phyloP scores from a whole-genome alignment of 2,113 vertebrate species.

The Dicaeum eximium region DNA sequence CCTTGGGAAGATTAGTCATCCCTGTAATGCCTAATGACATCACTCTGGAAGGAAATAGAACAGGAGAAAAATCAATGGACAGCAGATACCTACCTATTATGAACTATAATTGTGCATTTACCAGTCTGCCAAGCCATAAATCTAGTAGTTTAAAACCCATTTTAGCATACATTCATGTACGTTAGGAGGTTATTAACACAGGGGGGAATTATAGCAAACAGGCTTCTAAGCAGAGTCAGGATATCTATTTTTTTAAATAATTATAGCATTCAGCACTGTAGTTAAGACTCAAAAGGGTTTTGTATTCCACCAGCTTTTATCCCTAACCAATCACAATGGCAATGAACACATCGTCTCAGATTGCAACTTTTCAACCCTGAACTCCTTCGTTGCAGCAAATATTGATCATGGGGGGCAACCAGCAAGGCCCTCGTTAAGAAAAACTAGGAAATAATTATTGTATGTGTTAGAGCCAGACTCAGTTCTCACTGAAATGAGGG shows the following conservation, averaged over 20 bases:
- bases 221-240: constrained; percentile 30
- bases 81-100: constrained; percentile 69
- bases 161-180: constrained; percentile 63
- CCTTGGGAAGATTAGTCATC: constrained; percentile 50
- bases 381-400: background rate
- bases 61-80: constrained; percentile 63
- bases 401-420: constrained; percentile 14
- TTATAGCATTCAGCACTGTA: constrained; percentile 41
- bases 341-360: background rate
- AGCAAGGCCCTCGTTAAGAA: background rate
- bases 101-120: constrained; percentile 63
- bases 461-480: background rate
- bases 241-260: constrained; percentile 62
- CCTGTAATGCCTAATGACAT: constrained; percentile 52
- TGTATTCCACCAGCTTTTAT: constrained; percentile 54
- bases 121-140: constrained; percentile 60
- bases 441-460: background rate
- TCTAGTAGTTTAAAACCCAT: constrained; percentile 58
- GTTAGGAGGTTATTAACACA: constrained; percentile 54
- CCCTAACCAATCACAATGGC: constrained; percentile 46
- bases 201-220: constrained; percentile 54
- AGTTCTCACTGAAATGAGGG: background rate
- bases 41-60: constrained; percentile 64
- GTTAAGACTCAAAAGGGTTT: constrained; percentile 50
- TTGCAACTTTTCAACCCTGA: constrained; percentile 29